Conservation (phyloP, 1,140 invertebrate species). For the Drosophila willistoni region DNA sequence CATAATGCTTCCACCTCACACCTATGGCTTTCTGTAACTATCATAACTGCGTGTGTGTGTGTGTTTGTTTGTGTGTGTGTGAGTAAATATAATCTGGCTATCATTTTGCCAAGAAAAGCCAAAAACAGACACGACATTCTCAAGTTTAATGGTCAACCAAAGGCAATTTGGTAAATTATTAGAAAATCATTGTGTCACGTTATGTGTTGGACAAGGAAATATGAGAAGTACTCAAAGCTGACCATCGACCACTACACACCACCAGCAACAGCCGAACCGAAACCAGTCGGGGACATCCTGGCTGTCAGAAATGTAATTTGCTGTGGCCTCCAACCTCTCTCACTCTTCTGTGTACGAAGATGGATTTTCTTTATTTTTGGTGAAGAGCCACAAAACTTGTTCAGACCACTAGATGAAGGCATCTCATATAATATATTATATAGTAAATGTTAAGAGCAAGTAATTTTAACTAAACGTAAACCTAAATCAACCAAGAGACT, state of each 20-base stretch:
- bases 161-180: conserved; percentile 82
- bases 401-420: background rate
- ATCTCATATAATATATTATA: conserved; percentile 9
- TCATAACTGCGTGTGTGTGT: conserved; percentile 25
- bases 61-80: conserved; percentile 28
- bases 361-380: background rate
- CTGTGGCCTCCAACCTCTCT: conserved; percentile 20
- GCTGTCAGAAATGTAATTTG: conserved; percentile 59
- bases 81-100: conserved; percentile 66
- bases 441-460: conserved; percentile 33
- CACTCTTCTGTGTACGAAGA: conserved; percentile 14
- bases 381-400: background rate
- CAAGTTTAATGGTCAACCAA: conserved; percentile 79
- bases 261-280: conserved; percentile 19
- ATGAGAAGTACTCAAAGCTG: conserved; percentile 45
- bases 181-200: conserved; percentile 82
- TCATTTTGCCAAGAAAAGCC: conserved; percentile 32
- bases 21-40: conserved; percentile 28
- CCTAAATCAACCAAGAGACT: conserved; percentile 26
- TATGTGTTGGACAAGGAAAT: conserved; percentile 63
- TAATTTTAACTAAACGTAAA: conserved; percentile 28
- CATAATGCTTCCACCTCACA: conserved; percentile 40
- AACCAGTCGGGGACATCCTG: background rate
- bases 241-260: conserved; percentile 16
- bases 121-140: conserved; percentile 66